Evolutionary conservation across 1,140 invertebrate genomes (phyloP).

Genomic region (Samia ricini): DNA sequence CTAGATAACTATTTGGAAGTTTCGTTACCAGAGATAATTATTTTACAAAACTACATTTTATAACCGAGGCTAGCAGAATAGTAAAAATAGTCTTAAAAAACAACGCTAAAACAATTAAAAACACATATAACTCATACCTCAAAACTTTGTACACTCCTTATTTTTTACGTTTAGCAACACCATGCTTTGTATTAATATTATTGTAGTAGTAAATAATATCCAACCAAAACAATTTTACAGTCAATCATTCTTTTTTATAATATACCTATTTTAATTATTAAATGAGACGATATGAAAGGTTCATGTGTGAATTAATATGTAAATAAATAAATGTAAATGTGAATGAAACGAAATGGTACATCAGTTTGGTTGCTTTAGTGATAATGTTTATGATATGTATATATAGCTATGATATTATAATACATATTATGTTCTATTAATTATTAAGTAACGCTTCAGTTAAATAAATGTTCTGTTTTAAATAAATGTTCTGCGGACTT

Average conservation of each 20-base stretch:
- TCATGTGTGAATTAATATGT: neutral
- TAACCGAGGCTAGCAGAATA: too few species aligned
- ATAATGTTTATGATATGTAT: neutral
- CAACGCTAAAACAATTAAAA: neutral
- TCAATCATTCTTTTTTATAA: neutral
- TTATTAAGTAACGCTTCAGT: neutral
- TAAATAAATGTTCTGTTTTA: neutral
- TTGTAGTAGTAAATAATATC: neutral
- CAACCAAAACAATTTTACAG: neutral
- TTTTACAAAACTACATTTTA: too few species aligned
- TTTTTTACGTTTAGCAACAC: conserved; percentile 1
- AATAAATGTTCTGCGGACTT: too few species aligned
- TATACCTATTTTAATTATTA: neutral
- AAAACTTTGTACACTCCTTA: neutral
- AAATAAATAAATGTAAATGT: conserved; percentile 5
- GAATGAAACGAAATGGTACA: conserved; percentile 9
- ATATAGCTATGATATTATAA: neutral
- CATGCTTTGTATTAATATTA: conserved; percentile 10
- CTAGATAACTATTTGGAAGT: too few species aligned
- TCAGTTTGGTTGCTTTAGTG: neutral
- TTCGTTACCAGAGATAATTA: too few species aligned
- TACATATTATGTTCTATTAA: neutral
- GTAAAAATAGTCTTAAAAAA: too few species aligned
- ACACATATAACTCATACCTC: conserved; percentile 4
- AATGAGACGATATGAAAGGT: neutral